Evolutionary conservation across 2,888 invertebrate species (phyloP), one percentile per base, ranked within the genome.

Genomic region (Argyresthia albistria): DNA sequence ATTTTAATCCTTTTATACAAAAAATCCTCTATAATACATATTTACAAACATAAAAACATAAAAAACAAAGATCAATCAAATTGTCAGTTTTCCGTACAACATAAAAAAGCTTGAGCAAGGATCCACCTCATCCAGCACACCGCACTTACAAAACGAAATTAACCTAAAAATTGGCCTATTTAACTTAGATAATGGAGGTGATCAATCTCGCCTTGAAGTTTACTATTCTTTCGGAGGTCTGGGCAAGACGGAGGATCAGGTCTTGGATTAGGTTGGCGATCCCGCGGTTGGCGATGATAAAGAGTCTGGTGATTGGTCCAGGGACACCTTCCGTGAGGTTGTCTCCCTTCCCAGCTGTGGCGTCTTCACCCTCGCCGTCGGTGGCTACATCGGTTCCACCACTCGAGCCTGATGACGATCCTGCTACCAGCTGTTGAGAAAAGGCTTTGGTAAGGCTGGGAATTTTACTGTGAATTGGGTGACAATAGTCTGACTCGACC

Each of bases 141-240:
- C 45, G 15, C 45, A 45, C 45, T 39, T 39, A 39, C 36, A 39
- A 46, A 46, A 46, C 35, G 10, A 46, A 35, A n/a, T 59, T 64
- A 58, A 61, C 57, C 61, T 60, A 56, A 43, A 47, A 54, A 62
- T 70, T 80, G 75, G 68, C 74, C 79, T 77, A 80, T 8, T n/a
- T 14, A 8, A 39, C 43, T 91, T 95, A 95, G 87, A 96, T 95
- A 83, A 95, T 93, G 65, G 95, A 94, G 70, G 95, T 96, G 82
- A 96, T 94, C 72, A 96, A 89, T 89, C 95, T 92, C 77, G 95
- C 95, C 89, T 95, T 96, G 92, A 95, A 96, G 93, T 95, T 95
- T 73, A 96, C 95, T 89, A 96, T 93, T 83, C 94, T 92, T 86
- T 96, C 95, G 76, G 95, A 95, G 75, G 95, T 95, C 81, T 95